Conservation (phyloP, 23 tunicate species). For the Halocynthia aurantium region DNA sequence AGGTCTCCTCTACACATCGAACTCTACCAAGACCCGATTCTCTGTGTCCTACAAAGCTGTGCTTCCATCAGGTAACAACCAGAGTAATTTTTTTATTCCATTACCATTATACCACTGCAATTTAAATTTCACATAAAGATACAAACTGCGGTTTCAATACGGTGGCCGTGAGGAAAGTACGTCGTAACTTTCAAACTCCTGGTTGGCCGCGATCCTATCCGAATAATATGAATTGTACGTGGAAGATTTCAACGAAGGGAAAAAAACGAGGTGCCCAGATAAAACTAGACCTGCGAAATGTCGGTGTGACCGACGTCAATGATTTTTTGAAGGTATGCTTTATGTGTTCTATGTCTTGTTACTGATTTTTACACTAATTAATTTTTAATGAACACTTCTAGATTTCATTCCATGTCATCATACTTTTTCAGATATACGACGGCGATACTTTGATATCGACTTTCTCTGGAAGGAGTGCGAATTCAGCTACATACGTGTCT, state of each 20-base stretch:
- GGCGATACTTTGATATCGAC: not conserved
- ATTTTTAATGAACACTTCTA: not conserved
- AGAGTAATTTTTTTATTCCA: too few species aligned
- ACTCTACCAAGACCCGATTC: too few species aligned
- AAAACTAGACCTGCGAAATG: not conserved
- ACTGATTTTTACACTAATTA: too few species aligned
- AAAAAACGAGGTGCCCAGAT: not conserved
- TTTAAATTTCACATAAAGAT: too few species aligned
- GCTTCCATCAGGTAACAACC: too few species aligned
- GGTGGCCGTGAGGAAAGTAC: too few species aligned
- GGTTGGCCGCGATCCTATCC: conserved; percentile 5
- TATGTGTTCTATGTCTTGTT: too few species aligned
- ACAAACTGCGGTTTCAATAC: too few species aligned
- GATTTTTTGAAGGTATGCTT: not conserved
- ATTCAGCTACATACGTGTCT: not conserved
- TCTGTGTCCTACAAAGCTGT: too few species aligned
- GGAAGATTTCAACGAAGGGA: not conserved
- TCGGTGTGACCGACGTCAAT: not conserved
- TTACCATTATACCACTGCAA: too few species aligned
- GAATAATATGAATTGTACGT: conserved; percentile 2
- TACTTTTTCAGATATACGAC: not conserved
- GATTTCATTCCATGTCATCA: not conserved
- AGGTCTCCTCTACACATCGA: too few species aligned
- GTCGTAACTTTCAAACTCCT: not conserved
- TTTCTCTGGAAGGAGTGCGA: not conserved